A percentile compares a stretch with the other conserved stretches of the same genome.
phyloP scores from a whole-genome alignment of 2,797 vertebrate species.

The Pseudopleuronectes americanus region DNA sequence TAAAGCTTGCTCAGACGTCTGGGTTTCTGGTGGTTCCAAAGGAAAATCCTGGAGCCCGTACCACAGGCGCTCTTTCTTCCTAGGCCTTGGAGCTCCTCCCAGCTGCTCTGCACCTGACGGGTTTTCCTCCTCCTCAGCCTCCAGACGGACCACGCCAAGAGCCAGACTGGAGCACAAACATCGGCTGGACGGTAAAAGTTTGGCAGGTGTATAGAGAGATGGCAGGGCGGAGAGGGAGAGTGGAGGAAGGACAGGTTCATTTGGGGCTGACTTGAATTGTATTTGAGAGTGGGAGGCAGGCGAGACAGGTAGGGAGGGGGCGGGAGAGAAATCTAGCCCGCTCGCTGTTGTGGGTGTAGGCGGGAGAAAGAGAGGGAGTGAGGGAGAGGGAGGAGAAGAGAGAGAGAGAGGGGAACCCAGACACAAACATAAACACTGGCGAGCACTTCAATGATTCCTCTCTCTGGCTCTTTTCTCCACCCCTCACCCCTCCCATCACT shows the following conservation, averaged over 20 bases:
- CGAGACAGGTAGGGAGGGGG: slow-evolving; percentile 28
- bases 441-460: slow-evolving; percentile 74
- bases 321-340: slow-evolving; percentile 41
- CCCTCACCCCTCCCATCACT: slow-evolving; percentile 5
- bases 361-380: slow-evolving; percentile 23
- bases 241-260: slow-evolving; percentile 6
- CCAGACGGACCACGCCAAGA: slow-evolving; percentile 64
- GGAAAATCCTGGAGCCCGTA: slow-evolving; percentile 63
- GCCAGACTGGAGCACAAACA: slow-evolving; percentile 80
- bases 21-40: slow-evolving; percentile 46
- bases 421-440: slow-evolving; percentile 83
- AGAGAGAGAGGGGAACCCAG: slow-evolving; percentile 69
- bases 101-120: slow-evolving; percentile 69
- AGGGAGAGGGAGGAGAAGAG: slow-evolving; percentile 26
- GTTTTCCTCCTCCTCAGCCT: slow-evolving; percentile 63
- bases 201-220: slow-evolving; percentile 74
- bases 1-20: slow-evolving; percentile 77
- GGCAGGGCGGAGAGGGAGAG: slow-evolving; percentile 31
- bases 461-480: slow-evolving; percentile 47
- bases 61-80: slow-evolving; percentile 71
- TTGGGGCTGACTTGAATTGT: slow-evolving; percentile 42
- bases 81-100: slow-evolving; percentile 52
- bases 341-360: slow-evolving; percentile 69
- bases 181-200: slow-evolving; percentile 38
- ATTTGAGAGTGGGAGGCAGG: slow-evolving; percentile 22